Evolutionary conservation across 2,113 vertebrate species (phyloP).

Genomic region (Cololabis saira): DNA sequence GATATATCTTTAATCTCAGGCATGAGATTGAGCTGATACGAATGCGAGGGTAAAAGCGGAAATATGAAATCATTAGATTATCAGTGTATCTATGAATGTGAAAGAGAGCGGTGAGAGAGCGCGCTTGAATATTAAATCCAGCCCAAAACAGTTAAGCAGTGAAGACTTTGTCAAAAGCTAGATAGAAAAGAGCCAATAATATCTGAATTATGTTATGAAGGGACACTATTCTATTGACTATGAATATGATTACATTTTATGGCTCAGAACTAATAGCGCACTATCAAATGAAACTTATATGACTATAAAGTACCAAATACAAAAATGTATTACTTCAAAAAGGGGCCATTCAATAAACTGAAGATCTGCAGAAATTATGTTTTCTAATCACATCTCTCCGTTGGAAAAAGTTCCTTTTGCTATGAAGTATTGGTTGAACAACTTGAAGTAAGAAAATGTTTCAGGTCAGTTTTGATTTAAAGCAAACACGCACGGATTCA

Average conservation of each 20-base stretch:
- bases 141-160: slow-evolving; percentile 48
- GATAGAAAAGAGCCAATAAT: slow-evolving; percentile 64
- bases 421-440: slow-evolving; percentile 33
- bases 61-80: slow-evolving; percentile 62
- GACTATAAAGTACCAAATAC: slow-evolving; percentile 61
- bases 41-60: slow-evolving; percentile 21
- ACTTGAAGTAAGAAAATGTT: slow-evolving; percentile 16
- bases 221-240: slow-evolving; percentile 63
- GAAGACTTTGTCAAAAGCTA: slow-evolving; percentile 41
- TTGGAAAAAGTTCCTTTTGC: slow-evolving; percentile 27
- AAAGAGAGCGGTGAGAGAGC: slow-evolving; percentile 9
- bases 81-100: slow-evolving; percentile 29
- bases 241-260: slow-evolving; percentile 73
- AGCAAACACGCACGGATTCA: slow-evolving; percentile 4
- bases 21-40: slow-evolving; percentile 60
- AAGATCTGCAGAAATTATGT: slow-evolving; percentile 43
- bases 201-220: slow-evolving; percentile 68
- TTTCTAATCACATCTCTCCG: slow-evolving; percentile 57
- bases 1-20: slow-evolving; percentile 68
- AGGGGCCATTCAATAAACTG: slow-evolving; percentile 40
- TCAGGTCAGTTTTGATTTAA: slow-evolving; percentile 37
- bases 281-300: slow-evolving; percentile 70
- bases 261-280: slow-evolving; percentile 62
- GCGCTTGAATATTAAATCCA: slow-evolving; percentile 52
- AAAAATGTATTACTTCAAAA: slow-evolving; percentile 50